Evolutionary conservation across 2,888 invertebrate species (phyloP), one percentile per base, ranked within the genome.

Genomic region (Torymus aiolomorphi): DNA sequence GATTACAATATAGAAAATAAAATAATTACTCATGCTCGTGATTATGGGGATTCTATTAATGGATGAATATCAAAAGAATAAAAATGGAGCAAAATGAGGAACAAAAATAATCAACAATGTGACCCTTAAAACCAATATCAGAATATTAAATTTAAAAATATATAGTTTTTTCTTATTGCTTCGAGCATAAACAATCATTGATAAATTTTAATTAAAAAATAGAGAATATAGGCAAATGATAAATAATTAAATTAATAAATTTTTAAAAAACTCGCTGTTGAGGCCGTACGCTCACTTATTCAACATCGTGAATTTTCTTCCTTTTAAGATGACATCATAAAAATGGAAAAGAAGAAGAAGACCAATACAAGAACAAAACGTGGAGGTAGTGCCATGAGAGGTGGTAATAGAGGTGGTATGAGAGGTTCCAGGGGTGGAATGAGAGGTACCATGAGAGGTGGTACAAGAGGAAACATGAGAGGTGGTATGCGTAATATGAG

Each of bases 321-420:
- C 87, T 88, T 90, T 90, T 88, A 90, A 90, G 90, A 90, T 90
- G 90, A 90, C 81, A 90, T 90, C 87, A 90, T 90, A 87, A 90
- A 89, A 86, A 87, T 90, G 89, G 89, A 89, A 84, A 89, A 88
- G 86, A 89, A 88, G 87, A 82, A 78, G 78, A 82, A 77, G 78
- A 67, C 62, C n/a, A 89, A 89, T 84, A 82, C 84, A 8, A 85
- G 84, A 72, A 78, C 85, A 77, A 87, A 88, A 73, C 82, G 83
- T 67, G 85, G 85, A 20, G 76, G 80, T 51, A 80, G 75, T 31
- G 42, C 18, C 57, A 61, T 12, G 13, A 71, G 71, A 79, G 72
- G 75, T 66, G 57, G 31, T 69, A 63, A 63, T 78, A 82, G 83
- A 78, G 82, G 78, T 51, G 31, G 51, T 20, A n/a, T 49, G 14